Conservation (phyloP, 2,888 invertebrate species). For the Agapetus fuscipes region DNA sequence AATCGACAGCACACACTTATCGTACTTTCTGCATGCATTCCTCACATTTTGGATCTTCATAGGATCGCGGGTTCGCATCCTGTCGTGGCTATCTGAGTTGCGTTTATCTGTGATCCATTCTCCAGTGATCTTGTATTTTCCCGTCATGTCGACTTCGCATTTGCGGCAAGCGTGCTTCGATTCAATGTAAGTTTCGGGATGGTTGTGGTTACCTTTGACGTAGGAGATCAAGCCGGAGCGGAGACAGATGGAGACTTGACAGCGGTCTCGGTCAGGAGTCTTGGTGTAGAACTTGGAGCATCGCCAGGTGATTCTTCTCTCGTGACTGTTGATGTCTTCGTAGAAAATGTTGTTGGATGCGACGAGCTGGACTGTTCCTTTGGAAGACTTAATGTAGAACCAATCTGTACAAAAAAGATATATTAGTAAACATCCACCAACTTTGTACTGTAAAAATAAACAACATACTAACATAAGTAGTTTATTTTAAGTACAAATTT, state of each 20-base stretch:
- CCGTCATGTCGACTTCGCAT: conserved; percentile 15
- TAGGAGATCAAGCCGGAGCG: conserved; percentile 15
- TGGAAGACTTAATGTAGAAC: conserved; percentile 18
- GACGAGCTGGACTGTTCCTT: conserved; percentile 16
- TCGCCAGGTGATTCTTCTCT: conserved; percentile 16
- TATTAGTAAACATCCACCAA: no score
- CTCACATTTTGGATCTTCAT: not conserved
- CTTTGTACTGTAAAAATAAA: no score
- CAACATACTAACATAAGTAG: not conserved
- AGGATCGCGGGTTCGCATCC: not conserved
- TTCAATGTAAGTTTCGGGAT: conserved; percentile 13
- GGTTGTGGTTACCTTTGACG: conserved; percentile 16
- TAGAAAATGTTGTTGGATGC: conserved; percentile 16
- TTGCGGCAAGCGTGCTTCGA: conserved; percentile 12
- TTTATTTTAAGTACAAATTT: not conserved
- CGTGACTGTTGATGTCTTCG: conserved; percentile 18
- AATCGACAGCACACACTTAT: not conserved
- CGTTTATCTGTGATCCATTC: conserved; percentile 11
- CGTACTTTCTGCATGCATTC: conserved; percentile 2
- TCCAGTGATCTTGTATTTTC: conserved; percentile 17
- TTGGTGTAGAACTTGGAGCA: conserved; percentile 18
- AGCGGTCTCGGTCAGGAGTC: conserved; percentile 15
- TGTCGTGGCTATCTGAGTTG: conserved; percentile 4
- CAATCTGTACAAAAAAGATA: conserved; percentile 14
- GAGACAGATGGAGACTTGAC: conserved; percentile 17